Percentiles rank a stretch among this genome's conserved stretches.
These are phyloP conservation scores for Mythimna impura DNA, from an alignment of 2,888 invertebrate species.

Conservation along the genomic window DNA sequence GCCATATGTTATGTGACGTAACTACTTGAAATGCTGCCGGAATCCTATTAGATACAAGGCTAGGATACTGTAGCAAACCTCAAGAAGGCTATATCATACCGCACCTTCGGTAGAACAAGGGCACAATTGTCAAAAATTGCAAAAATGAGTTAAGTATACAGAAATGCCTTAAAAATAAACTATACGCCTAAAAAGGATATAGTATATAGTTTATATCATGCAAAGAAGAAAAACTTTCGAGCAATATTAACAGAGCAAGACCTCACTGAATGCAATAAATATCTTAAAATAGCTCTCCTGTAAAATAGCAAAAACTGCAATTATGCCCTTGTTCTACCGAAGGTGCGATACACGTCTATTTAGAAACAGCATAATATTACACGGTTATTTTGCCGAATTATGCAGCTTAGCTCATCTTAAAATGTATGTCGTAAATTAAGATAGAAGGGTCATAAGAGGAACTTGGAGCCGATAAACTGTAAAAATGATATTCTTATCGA, in stretches of 20 bases:
- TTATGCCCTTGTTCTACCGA: no score
- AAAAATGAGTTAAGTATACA: no score
- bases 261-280: no score
- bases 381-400: constrained; percentile 39
- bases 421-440: constrained; percentile 12
- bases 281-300: no score
- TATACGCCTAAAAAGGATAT: no score
- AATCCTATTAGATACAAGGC: constrained; percentile 54
- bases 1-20: not conserved
- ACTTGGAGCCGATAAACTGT: not conserved
- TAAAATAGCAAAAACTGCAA: no score
- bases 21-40: constrained; percentile 46
- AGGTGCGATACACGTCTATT: constrained; percentile 49
- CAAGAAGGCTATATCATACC: constrained; percentile 40
- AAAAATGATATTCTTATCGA: not conserved
- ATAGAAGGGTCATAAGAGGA: constrained; percentile 1
- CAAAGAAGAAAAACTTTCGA: no score
- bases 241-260: no score
- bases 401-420: constrained; percentile 39
- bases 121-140: no score
- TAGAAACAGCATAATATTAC: constrained; percentile 48
- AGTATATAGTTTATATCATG: no score
- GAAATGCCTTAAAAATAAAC: no score
- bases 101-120: no score
- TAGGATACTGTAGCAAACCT: constrained; percentile 32